Evolutionary conservation across 2,113 vertebrate species (phyloP).

Genomic region (Glaucidium brasilianum): DNA sequence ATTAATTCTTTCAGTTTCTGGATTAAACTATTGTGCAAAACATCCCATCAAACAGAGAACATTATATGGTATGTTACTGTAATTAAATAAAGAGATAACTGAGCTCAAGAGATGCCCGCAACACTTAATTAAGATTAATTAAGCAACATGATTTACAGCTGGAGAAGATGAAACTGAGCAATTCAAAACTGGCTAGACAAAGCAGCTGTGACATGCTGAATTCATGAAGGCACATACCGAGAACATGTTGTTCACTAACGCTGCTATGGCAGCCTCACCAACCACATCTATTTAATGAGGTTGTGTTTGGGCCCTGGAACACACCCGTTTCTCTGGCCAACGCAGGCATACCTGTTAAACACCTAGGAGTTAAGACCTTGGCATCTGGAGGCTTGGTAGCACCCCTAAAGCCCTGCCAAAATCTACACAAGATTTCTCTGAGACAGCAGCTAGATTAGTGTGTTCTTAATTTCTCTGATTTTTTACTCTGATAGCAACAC

Average conservation of each 20-base stretch:
- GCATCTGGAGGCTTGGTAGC: background rate
- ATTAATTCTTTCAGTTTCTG: slow-evolving; percentile 23
- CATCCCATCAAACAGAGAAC: slow-evolving; percentile 1
- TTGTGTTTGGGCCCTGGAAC: background rate
- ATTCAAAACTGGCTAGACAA: background rate
- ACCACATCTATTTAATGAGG: background rate
- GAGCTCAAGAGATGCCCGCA: slow-evolving; percentile 34
- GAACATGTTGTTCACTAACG: background rate
- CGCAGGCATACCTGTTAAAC: background rate
- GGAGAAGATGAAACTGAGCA: slow-evolving; percentile 10
- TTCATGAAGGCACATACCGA: background rate
- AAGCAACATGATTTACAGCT: slow-evolving; percentile 40
- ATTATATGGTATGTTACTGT: background rate
- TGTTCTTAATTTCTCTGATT: background rate
- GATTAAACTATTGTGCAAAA: slow-evolving; percentile 26
- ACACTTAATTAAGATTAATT: slow-evolving; percentile 62
- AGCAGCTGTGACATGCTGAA: background rate
- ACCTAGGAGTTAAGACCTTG: background rate
- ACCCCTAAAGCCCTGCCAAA: background rate
- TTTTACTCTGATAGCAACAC: background rate
- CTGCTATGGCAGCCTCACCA: background rate
- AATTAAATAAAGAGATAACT: slow-evolving; percentile 48
- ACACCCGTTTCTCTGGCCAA: background rate
- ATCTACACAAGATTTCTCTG: background rate
- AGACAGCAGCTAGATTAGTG: background rate